Evolutionary conservation across 2,797 vertebrate genomes (phyloP), one percentile per base, ranked within the genome.

Genomic region (Hipposideros larvatus): DNA sequence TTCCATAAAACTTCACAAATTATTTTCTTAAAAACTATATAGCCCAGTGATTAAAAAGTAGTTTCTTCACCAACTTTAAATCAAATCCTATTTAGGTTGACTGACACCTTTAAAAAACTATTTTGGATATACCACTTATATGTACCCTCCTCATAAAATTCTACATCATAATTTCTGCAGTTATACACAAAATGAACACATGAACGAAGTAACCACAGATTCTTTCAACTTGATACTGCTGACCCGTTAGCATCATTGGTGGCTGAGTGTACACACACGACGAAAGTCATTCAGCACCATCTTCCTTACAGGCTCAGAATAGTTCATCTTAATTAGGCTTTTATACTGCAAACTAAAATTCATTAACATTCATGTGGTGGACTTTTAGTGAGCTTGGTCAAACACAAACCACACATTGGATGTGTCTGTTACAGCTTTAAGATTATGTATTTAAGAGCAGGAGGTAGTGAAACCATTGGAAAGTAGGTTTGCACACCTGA

Each of bases 251-350:
- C 5, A 14, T 93, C 65, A 71, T 1, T 46, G n/a, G 11, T 87
- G 18, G 11, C 26, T 55, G 15, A 87, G 2, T 85, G 87, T 8
- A 22, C 9, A 85, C 51, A 74, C 26, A 71, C 15, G 2, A 87
- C 87, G 22, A 87, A 65, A 79, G 46, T 26, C 34, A 90, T 77
- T 91, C 18, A n/a, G 37, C 4, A n/a, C 21, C 11, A 34, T 78
- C 18, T 55, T 75, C 51, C 63, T 37, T 37, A 55, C 13, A 59
- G 18, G 22, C 34, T 94, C 41, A 61, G 37, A 93, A 93, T 2
- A 22, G 26, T 86, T 92, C 11, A 74, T 75, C 26, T 75, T 73
- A 75, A 68, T 95, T 92, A 71, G 26, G 41, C 4, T 89, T 90
- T 70, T 78, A 65, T 24, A 74, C 10, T 68, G 57, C 5, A 90